Percentiles rank a stretch among this genome's conserved stretches.
Conservation (phyloP, 2,888 invertebrate species). For the Bombylius discolor region DNA sequence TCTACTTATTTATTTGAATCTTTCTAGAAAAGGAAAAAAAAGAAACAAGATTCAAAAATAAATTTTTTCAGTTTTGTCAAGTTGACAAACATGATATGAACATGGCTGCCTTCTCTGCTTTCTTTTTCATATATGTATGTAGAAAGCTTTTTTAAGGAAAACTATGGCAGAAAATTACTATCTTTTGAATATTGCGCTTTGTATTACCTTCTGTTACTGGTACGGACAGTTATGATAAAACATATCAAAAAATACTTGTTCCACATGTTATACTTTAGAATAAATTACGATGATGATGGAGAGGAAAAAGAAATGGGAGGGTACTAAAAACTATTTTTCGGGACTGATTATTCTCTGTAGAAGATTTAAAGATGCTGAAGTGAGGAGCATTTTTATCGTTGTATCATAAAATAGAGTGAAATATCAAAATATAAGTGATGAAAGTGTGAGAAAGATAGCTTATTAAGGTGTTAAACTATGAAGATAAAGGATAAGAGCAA, state of each 20-base stretch:
- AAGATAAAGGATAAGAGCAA: background rate
- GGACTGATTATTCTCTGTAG: background rate
- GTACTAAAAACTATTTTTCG: constrained; percentile 8
- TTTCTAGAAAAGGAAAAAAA: too few relatives aligned
- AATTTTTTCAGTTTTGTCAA: background rate
- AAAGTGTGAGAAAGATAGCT: background rate
- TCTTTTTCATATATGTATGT: too few relatives aligned
- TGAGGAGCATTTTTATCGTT: background rate
- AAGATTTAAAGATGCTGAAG: background rate
- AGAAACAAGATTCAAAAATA: too few relatives aligned
- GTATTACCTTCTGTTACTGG: too few relatives aligned
- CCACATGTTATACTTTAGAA: too few relatives aligned
- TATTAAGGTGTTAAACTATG: background rate
- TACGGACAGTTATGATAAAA: too few relatives aligned
- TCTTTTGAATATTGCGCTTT: too few relatives aligned
- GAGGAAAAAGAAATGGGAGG: constrained; percentile 6
- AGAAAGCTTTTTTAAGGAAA: background rate
- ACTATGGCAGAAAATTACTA: background rate
- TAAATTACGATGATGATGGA: too few relatives aligned
- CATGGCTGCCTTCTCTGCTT: constrained; percentile 1
- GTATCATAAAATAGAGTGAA: background rate
- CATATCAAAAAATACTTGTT: too few relatives aligned
- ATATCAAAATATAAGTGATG: background rate
- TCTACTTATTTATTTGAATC: too few relatives aligned
- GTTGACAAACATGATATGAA: background rate